phyloP scores from a whole-genome alignment of 1,140 invertebrate species.

The Zaprionus gabonicus region DNA sequence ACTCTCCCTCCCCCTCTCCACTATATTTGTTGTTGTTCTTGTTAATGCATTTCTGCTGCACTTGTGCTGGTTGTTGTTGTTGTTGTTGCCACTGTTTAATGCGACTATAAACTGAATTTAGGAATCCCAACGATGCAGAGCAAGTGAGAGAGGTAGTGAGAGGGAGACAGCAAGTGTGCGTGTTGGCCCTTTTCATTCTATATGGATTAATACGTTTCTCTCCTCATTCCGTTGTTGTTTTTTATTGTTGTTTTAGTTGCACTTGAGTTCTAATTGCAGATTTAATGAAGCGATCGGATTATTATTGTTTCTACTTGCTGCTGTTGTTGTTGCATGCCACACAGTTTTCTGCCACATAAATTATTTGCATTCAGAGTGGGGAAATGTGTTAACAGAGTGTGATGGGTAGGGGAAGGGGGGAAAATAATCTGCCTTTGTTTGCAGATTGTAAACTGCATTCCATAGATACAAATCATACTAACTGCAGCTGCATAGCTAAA shows the following conservation, averaged over 20 bases:
- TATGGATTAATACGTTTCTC: background rate
- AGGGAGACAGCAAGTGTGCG: constrained; percentile 4
- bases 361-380: background rate
- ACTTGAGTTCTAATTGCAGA: constrained; percentile 7
- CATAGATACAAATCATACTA: background rate
- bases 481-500: background rate
- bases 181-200: constrained; percentile 15
- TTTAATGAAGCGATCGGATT: constrained; percentile 2
- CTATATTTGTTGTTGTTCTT: constrained; percentile 31
- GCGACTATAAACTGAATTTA: constrained; percentile 47
- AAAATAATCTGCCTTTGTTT: constrained; percentile 1
- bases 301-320: constrained; percentile 10
- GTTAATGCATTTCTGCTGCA: constrained; percentile 66
- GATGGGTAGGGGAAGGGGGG: background rate
- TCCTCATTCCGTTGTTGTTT: background rate
- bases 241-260: background rate
- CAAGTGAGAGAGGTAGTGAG: background rate
- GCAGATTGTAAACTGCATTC: constrained; percentile 4
- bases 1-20: constrained; percentile 10
- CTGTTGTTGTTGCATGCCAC: constrained; percentile 2
- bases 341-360: background rate
- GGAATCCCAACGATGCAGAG: constrained; percentile 54
- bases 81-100: constrained; percentile 58
- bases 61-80: constrained; percentile 21
- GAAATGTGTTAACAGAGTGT: background rate